These are phyloP conservation scores for Drosophila suzukii DNA, from an alignment of 1,140 invertebrate genomes.

Conservation along the genomic window DNA sequence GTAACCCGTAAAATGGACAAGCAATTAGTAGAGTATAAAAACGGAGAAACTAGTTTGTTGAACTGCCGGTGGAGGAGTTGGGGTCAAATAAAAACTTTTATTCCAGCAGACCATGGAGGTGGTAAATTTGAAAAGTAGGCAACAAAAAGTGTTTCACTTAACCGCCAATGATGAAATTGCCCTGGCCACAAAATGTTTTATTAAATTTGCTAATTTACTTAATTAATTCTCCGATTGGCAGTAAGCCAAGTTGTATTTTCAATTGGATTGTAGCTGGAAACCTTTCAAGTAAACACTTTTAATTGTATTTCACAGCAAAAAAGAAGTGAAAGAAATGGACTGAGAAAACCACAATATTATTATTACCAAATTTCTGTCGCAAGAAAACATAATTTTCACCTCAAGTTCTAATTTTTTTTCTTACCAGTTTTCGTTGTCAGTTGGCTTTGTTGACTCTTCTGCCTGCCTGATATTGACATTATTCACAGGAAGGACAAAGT, in stretches of 20 bases:
- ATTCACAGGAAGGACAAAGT: conserved; percentile 11
- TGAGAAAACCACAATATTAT: conserved; percentile 23
- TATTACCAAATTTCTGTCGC: conserved; percentile 20
- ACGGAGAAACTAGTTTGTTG: conserved; percentile 28
- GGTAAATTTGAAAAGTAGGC: conserved; percentile 19
- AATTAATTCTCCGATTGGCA: conserved; percentile 10
- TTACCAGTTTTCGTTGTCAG: conserved; percentile 11
- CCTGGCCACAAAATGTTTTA: conserved; percentile 10
- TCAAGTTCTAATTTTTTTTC: conserved; percentile 4
- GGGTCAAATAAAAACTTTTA: conserved; percentile 35
- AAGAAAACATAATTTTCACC: conserved; percentile 20
- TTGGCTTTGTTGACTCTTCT: conserved; percentile 24
- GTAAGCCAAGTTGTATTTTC: conserved; percentile 5
- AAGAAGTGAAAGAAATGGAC: not conserved
- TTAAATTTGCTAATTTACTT: conserved; percentile 28
- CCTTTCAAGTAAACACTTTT: not conserved
- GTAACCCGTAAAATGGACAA: conserved; percentile 33
- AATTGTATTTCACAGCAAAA: conserved; percentile 10
- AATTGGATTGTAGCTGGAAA: not conserved
- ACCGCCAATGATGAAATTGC: conserved; percentile 10
- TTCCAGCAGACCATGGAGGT: conserved; percentile 6
- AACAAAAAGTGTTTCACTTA: conserved; percentile 24
- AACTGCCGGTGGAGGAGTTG: not conserved
- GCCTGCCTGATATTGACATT: conserved; percentile 44
- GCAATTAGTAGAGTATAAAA: conserved; percentile 33